Base-by-base conservation (phyloP, 2,797 vertebrate species). In the Prunella strophiata region DNA sequence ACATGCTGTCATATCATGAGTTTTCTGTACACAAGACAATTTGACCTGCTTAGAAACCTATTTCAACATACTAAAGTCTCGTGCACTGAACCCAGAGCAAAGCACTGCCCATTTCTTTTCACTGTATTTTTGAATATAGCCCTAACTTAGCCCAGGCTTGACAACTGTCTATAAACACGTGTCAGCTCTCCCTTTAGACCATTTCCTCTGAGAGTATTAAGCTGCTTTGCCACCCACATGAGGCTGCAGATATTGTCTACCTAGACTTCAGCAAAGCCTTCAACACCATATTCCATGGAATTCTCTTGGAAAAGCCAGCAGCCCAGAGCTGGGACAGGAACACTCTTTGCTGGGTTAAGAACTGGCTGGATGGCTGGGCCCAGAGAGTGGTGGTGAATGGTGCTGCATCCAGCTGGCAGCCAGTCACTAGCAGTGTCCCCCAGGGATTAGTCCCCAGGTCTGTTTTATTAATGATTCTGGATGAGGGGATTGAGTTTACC, bases 311-410 rank as follows among this genome's bases (percentile, higher is more conserved):
- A 61, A 61, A 47, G n/a, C 11, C 4, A 9, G 23, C 29, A 61
- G 48, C 9, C 13, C 11, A 29, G 13, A 32, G 13, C 29, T n/a
- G 47, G 19, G 11, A 47, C 40, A 54, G 29, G 13, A 14, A 16
- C 23, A n/a, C 6, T 47, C 25, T 55, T 23, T 16, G 25, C 40
- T 30, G 25, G 23, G 10, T 61, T 85, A 45, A 25, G 11, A 61
- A 68, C 19, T 20, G 40, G 40, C 7, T n/a, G 23, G 19, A 38
- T 23, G 10, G 29, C 19, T 0, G 0, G 29, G 10, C 54, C 23
- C 13, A 45, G 16, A n/a, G 54, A 47, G 5, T 3, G 7, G 29
- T 25, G 13, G 19, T 25, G 9, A 85, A 68, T 0, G 0, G 10
- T 17, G 13, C n/a, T 29, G 19, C 55, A n/a, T 45, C 8, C 62